Conservation (phyloP, 2,888 invertebrate genomes). For the Apeira syringaria region DNA sequence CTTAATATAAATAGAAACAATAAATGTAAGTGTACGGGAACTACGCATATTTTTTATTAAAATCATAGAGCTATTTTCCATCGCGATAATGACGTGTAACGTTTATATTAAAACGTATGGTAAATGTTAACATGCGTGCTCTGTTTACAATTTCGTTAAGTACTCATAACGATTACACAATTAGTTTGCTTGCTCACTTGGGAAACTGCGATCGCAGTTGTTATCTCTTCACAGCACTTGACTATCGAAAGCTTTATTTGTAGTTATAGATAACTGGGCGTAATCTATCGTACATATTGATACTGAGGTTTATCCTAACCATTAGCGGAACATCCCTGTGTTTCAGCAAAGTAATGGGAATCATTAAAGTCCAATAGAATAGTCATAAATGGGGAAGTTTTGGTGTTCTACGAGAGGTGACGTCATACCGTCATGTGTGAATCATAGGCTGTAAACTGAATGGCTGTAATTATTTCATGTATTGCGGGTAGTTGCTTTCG, state of each 20-base stretch:
- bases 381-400: slow-evolving; percentile 13
- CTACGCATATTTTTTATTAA: no score
- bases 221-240: slow-evolving; percentile 39
- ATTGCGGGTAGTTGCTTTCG: no score
- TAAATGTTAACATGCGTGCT: slow-evolving; percentile 42
- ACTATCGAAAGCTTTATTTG: slow-evolving; percentile 40
- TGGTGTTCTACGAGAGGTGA: background rate
- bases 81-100: slow-evolving; percentile 26
- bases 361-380: slow-evolving; percentile 50
- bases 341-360: slow-evolving; percentile 34
- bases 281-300: slow-evolving; percentile 36
- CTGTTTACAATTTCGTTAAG: slow-evolving; percentile 46
- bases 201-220: slow-evolving; percentile 29
- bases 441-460: background rate
- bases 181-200: slow-evolving; percentile 30
- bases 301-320: slow-evolving; percentile 39
- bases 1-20: no score
- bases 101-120: slow-evolving; percentile 44
- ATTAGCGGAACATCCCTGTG: slow-evolving; percentile 44
- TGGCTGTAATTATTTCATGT: background rate
- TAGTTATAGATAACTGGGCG: slow-evolving; percentile 38
- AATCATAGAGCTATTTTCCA: background rate
- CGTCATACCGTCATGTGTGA: background rate
- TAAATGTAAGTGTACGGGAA: no score
- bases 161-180: slow-evolving; percentile 36